phyloP scores from a whole-genome alignment of 1,140 invertebrate genomes.

The Gonioctena quinquepunctata region DNA sequence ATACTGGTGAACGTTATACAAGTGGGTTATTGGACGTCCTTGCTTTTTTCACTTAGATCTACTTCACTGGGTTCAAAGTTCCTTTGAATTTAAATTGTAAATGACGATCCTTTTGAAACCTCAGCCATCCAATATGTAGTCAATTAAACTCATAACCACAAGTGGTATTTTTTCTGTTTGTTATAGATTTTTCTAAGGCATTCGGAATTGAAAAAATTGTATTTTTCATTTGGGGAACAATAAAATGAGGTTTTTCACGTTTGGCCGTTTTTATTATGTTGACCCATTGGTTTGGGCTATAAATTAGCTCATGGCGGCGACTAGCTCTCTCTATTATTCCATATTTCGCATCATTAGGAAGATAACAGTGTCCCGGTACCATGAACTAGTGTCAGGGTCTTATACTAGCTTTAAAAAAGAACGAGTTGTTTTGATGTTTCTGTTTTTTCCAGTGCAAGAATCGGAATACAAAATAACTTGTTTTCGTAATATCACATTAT shows the following conservation, averaged over 20 bases:
- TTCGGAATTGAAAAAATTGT: constrained; percentile 9
- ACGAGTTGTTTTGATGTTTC: constrained; percentile 20
- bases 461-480: constrained; percentile 22
- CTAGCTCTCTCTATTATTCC: constrained; percentile 14
- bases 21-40: not conserved
- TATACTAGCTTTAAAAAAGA: constrained; percentile 9
- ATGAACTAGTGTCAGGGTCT: constrained; percentile 17
- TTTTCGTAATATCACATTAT: not conserved
- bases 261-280: constrained; percentile 22
- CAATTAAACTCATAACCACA: not conserved
- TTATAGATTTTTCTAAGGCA: constrained; percentile 20
- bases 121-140: constrained; percentile 12
- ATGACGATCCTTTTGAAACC: not conserved
- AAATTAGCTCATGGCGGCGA: not conserved
- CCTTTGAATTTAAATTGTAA: constrained; percentile 10
- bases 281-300: constrained; percentile 4
- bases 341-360: constrained; percentile 20
- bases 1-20: not conserved
- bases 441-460: constrained; percentile 24
- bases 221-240: constrained; percentile 12
- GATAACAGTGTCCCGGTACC: constrained; percentile 11
- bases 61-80: not conserved
- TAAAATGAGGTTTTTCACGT: constrained; percentile 4
- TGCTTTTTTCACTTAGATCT: not conserved
- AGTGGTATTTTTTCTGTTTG: constrained; percentile 25